These are phyloP conservation scores for Diplolepis rosae DNA, from an alignment of 2,888 invertebrate species.

Conservation along the genomic window DNA sequence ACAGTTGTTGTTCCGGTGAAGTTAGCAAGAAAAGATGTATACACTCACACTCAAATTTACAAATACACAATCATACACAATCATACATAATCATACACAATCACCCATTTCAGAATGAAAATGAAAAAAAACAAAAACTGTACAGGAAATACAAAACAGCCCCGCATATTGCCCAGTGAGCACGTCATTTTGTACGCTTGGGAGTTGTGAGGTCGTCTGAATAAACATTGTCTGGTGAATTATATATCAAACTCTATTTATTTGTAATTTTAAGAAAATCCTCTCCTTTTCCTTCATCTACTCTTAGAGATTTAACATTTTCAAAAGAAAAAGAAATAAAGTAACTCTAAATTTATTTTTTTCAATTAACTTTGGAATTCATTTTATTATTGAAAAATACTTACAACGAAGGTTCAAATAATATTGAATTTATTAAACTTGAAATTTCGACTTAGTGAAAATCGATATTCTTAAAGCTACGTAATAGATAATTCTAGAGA, in stretches of 20 bases:
- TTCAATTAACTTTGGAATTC: too few species aligned
- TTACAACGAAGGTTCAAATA: too few species aligned
- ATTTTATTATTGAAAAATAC: too few species aligned
- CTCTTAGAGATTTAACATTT: neutral
- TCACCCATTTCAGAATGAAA: conserved; percentile 44
- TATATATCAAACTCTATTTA: conserved; percentile 74
- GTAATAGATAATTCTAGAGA: neutral
- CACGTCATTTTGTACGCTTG: conserved; percentile 84
- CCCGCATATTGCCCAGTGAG: conserved; percentile 76
- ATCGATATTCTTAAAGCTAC: neutral
- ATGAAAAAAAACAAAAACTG: conserved; percentile 42
- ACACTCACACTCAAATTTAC: conserved; percentile 38
- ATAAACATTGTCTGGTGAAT: conserved; percentile 80
- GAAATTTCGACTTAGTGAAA: neutral
- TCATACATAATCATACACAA: conserved; percentile 22
- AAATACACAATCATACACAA: conserved; percentile 34
- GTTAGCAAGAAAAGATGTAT: conserved; percentile 48
- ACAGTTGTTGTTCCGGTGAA: conserved; percentile 69
- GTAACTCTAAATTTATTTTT: too few species aligned
- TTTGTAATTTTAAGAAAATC: conserved; percentile 42
- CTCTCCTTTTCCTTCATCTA: conserved; percentile 13
- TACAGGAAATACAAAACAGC: conserved; percentile 67
- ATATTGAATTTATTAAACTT: too few species aligned
- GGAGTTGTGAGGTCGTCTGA: conserved; percentile 85
- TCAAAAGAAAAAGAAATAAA: too few species aligned